Conservation (phyloP, 1,140 invertebrate species). For the Macrobrachium nipponense region DNA sequence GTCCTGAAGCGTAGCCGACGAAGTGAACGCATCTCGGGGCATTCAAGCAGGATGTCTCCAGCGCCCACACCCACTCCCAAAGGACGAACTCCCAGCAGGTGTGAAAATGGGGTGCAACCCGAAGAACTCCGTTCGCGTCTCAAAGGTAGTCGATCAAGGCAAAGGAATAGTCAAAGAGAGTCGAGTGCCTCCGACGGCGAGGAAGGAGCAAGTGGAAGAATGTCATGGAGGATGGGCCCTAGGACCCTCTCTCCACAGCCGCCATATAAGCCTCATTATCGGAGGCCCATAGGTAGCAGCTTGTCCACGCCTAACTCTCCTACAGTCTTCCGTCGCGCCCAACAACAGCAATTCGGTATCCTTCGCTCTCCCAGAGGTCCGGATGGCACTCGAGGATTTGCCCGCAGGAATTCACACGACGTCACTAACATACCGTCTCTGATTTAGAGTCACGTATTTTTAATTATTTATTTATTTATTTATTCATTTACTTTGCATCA, state of each 20-base stretch:
- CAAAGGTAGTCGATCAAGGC: neutral
- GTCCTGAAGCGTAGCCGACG: slow-evolving; percentile 74
- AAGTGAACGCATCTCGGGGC: slow-evolving; percentile 74
- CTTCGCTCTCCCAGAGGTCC: slow-evolving; percentile 44
- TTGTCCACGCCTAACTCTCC: slow-evolving; percentile 29
- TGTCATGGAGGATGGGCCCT: slow-evolving; percentile 1
- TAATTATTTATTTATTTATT: neutral
- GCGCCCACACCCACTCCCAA: slow-evolving; percentile 24
- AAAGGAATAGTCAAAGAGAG: neutral
- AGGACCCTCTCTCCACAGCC: neutral
- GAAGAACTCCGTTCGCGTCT: slow-evolving; percentile 33
- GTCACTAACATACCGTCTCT: neutral
- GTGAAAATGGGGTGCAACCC: slow-evolving; percentile 22
- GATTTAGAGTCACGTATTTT: neutral
- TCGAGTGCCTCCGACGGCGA: slow-evolving; percentile 37
- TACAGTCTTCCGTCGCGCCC: slow-evolving; percentile 14
- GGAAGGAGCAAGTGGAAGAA: neutral
- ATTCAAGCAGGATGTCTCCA: slow-evolving; percentile 13
- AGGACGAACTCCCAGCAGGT: neutral
- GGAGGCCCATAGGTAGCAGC: neutral
- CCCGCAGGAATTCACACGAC: neutral
- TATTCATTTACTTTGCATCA: no score
- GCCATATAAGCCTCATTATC: neutral
- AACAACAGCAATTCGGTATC: neutral
- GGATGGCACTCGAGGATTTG: slow-evolving; percentile 52